Evolutionary conservation across 2,113 vertebrate species (phyloP).

Genomic region (Deroptyus accipitrinus): DNA sequence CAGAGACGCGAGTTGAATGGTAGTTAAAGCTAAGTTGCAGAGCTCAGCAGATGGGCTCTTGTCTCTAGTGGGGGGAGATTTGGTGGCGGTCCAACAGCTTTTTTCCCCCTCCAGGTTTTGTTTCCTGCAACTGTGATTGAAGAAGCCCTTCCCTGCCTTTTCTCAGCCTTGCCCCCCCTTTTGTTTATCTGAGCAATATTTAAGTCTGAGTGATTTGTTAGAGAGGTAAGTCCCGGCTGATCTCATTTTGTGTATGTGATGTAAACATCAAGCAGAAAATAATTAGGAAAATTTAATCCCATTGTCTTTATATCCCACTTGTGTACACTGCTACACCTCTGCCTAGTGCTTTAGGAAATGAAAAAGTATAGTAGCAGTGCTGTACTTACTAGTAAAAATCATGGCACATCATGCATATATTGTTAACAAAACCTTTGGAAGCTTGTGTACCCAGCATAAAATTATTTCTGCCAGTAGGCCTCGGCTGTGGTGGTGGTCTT

Average conservation of each 20-base stretch:
- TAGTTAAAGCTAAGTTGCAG: slow-evolving; percentile 81
- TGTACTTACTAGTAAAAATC: background rate
- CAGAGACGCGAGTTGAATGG: slow-evolving; percentile 81
- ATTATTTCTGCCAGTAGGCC: background rate
- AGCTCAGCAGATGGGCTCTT: slow-evolving; percentile 87
- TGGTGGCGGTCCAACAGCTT: slow-evolving; percentile 84
- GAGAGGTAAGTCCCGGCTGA: slow-evolving; percentile 79
- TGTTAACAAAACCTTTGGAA: background rate
- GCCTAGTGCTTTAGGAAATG: slow-evolving; percentile 43
- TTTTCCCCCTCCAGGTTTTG: slow-evolving; percentile 82
- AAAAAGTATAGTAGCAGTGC: background rate
- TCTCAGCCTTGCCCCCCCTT: slow-evolving; percentile 74
- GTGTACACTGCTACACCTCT: slow-evolving; percentile 61
- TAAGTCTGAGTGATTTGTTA: slow-evolving; percentile 83
- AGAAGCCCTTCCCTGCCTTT: slow-evolving; percentile 80
- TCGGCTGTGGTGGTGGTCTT: background rate
- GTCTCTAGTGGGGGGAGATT: slow-evolving; percentile 83
- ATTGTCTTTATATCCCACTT: slow-evolving; percentile 80
- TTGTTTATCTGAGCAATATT: slow-evolving; percentile 83
- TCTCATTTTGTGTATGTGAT: slow-evolving; percentile 77
- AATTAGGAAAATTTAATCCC: slow-evolving; percentile 83
- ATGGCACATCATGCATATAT: background rate
- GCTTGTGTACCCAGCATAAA: background rate
- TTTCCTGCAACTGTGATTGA: slow-evolving; percentile 80
- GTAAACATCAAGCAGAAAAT: slow-evolving; percentile 82